phyloP scores from a whole-genome alignment of 1,140 invertebrate species.

The Drosophila asahinai region DNA sequence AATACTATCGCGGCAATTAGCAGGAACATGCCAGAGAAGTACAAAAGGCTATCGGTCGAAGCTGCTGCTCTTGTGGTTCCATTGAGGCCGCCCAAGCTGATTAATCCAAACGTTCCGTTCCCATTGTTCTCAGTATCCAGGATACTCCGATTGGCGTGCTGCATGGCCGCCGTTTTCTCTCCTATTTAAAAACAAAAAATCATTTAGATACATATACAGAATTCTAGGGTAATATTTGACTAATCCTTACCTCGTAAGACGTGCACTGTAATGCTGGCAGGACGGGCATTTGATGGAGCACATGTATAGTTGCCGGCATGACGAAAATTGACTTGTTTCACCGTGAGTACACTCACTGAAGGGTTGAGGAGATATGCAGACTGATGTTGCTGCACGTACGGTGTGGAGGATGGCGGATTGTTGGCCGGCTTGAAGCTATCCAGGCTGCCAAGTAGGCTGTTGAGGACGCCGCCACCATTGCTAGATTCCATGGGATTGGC shows the following conservation, averaged over 20 bases:
- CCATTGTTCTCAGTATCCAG: constrained; percentile 65
- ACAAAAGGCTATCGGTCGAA: constrained; percentile 37
- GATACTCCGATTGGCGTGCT: constrained; percentile 87
- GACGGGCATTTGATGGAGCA: constrained; percentile 89
- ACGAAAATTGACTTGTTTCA: constrained; percentile 80
- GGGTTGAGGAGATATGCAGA: constrained; percentile 75
- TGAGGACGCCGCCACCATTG: constrained; percentile 6
- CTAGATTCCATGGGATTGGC: constrained; percentile 34
- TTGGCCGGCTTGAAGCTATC: constrained; percentile 29
- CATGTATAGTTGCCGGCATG: constrained; percentile 90
- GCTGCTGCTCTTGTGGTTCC: constrained; percentile 33
- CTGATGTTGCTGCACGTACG: constrained; percentile 70
- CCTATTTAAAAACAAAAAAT: constrained; percentile 77
- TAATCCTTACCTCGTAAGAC: constrained; percentile 86
- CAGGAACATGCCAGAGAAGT: constrained; percentile 49
- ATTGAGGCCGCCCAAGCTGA: constrained; percentile 56
- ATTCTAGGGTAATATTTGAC: background rate
- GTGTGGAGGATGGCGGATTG: constrained; percentile 35
- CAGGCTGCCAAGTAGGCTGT: constrained; percentile 10
- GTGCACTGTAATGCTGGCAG: constrained; percentile 89
- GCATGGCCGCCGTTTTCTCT: constrained; percentile 89
- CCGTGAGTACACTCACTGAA: constrained; percentile 78
- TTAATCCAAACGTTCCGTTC: constrained; percentile 62
- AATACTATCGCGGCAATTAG: constrained; percentile 33
- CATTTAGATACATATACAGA: too few relatives aligned